These are phyloP conservation scores for Hydrolagus colliei DNA, from an alignment of 2,797 vertebrate genomes.

Conservation along the genomic window DNA sequence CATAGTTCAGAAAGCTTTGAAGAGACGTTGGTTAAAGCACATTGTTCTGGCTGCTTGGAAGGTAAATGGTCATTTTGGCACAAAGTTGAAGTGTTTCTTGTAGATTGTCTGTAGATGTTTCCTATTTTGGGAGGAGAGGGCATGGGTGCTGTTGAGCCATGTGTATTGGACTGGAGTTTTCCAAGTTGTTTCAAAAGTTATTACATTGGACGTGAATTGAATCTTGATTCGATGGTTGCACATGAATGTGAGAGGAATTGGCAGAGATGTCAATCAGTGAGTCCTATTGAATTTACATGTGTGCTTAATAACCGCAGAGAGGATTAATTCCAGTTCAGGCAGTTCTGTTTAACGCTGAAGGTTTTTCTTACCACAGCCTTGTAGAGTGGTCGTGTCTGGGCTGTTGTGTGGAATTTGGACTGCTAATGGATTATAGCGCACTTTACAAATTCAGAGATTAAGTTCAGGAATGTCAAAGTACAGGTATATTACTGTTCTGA, in stretches of 20 bases:
- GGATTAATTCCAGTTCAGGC: not conserved
- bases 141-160: too few species aligned
- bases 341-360: not conserved
- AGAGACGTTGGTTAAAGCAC: not conserved
- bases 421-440: not conserved
- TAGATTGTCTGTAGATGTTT: too few species aligned
- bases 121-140: too few species aligned
- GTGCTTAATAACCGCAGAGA: not conserved
- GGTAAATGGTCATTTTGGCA: not conserved
- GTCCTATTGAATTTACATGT: not conserved
- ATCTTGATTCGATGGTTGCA: not conserved
- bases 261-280: not conserved
- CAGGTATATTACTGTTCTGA: not conserved
- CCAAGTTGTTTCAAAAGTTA: not conserved
- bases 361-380: too few species aligned
- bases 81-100: too few species aligned
- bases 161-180: too few species aligned
- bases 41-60: constrained; percentile 2
- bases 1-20: not conserved
- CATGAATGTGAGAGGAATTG: not conserved
- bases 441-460: not conserved
- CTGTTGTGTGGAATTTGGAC: not conserved
- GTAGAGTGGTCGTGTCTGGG: not conserved
- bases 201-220: not conserved
- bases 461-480: not conserved